Conservation (phyloP, 2,113 vertebrate genomes). For the Varanus salvator region DNA sequence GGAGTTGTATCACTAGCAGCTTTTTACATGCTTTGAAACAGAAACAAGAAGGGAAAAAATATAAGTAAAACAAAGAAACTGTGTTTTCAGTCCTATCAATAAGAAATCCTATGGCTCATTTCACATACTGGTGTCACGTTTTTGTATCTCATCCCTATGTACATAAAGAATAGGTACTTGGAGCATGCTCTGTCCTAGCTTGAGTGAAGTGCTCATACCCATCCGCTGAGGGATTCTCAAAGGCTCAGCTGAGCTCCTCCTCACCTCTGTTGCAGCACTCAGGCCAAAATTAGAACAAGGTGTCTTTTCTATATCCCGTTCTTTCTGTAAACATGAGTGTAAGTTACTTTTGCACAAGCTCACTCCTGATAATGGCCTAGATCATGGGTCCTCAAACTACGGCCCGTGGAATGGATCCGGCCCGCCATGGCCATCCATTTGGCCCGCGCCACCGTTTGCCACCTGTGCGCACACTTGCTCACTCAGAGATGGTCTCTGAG, state of each 20-base stretch:
- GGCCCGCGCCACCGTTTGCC: too few relatives aligned
- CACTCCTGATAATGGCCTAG: too few relatives aligned
- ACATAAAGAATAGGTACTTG: neutral
- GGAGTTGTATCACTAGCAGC: neutral
- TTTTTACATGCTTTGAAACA: neutral
- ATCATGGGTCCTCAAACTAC: too few relatives aligned
- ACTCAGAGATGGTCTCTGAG: too few relatives aligned
- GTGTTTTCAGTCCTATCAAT: neutral
- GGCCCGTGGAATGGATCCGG: too few relatives aligned
- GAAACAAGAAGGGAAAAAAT: too few relatives aligned
- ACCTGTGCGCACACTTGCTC: too few relatives aligned
- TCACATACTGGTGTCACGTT: neutral
- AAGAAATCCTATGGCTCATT: too few relatives aligned
- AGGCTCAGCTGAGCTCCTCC: neutral
- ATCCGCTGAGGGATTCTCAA: neutral
- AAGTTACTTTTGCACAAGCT: neutral
- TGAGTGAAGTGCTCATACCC: neutral
- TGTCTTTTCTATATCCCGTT: neutral
- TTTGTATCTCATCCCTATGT: neutral
- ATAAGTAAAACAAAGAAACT: neutral
- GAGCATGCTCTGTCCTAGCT: neutral
- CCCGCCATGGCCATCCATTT: too few relatives aligned
- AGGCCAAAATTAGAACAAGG: neutral
- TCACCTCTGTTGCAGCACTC: neutral
- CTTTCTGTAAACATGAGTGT: too few relatives aligned